phyloP scores from a whole-genome alignment of 2,888 invertebrate species.

The Caenorhabditis auriculariae region DNA sequence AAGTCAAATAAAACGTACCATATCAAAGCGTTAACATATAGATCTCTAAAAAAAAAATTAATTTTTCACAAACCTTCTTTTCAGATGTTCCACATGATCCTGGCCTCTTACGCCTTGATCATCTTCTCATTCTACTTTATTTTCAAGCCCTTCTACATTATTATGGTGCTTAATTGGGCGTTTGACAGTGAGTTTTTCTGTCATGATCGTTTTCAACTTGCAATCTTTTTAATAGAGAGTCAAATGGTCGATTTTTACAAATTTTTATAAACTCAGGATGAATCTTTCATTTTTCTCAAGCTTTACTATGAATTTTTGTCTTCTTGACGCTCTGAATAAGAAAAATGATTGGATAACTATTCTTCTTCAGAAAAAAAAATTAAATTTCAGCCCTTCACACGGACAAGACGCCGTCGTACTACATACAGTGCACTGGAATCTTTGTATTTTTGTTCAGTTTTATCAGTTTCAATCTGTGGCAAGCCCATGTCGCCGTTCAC shows the following conservation, averaged over 20 bases:
- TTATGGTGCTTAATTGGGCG: slow-evolving; percentile 61
- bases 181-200: slow-evolving; percentile 53
- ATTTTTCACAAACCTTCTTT: slow-evolving; percentile 20
- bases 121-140: slow-evolving; percentile 61
- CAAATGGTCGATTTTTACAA: no score
- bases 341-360: slow-evolving; percentile 1
- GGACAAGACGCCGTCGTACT: slow-evolving; percentile 53
- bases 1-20: slow-evolving; percentile 5
- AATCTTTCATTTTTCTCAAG: neutral
- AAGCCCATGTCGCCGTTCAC: slow-evolving; percentile 49
- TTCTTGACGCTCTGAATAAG: no score
- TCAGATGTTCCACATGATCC: slow-evolving; percentile 59
- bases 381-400: slow-evolving; percentile 50
- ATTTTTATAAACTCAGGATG: neutral
- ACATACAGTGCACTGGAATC: slow-evolving; percentile 47
- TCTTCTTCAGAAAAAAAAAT: no score
- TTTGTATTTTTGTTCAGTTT: slow-evolving; percentile 41
- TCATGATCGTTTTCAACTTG: neutral
- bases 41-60: no score
- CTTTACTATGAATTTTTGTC: no score
- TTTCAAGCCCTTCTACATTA: slow-evolving; percentile 61
- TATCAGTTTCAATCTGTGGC: slow-evolving; percentile 57
- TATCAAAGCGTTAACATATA: no score
- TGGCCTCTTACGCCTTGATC: slow-evolving; percentile 46
- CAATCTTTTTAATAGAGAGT: no score